These are phyloP conservation scores for Datnioides undecimradiatus DNA, from an alignment of 2,113 vertebrate genomes.

Conservation along the genomic window DNA sequence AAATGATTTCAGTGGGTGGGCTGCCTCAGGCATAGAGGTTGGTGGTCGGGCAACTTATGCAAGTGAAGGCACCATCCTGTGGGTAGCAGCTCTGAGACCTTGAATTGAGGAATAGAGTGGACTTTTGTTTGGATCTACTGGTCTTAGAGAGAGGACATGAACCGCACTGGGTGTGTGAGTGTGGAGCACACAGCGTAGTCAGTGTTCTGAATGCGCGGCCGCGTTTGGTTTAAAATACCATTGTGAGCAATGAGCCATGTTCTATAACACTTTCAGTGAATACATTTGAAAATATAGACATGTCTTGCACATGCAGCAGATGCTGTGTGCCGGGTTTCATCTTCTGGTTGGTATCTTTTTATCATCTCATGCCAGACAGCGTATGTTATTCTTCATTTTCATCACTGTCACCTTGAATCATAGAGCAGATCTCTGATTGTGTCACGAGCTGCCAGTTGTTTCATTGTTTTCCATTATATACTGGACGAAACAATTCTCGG, in stretches of 20 bases:
- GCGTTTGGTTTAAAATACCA: slow-evolving; percentile 33
- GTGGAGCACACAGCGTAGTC: not conserved
- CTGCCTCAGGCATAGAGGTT: slow-evolving; percentile 56
- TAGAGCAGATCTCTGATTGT: slow-evolving; percentile 56
- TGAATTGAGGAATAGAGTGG: slow-evolving; percentile 44
- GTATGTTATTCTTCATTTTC: slow-evolving; percentile 74
- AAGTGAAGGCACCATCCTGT: slow-evolving; percentile 37
- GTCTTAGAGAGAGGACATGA: slow-evolving; percentile 39
- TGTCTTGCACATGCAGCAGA: slow-evolving; percentile 23
- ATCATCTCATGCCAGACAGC: slow-evolving; percentile 72
- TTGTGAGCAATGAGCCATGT: slow-evolving; percentile 31
- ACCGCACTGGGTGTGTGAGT: slow-evolving; percentile 30
- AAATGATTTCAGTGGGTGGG: slow-evolving; percentile 68
- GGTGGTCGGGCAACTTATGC: slow-evolving; percentile 41
- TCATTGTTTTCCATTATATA: slow-evolving; percentile 62
- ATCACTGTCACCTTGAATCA: slow-evolving; percentile 73
- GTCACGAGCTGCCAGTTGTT: slow-evolving; percentile 55
- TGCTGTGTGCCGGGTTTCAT: slow-evolving; percentile 36
- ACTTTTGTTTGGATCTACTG: slow-evolving; percentile 51
- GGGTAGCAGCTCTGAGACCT: slow-evolving; percentile 50
- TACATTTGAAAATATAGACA: slow-evolving; percentile 31
- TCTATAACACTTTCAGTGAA: slow-evolving; percentile 36
- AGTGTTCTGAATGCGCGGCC: slow-evolving; percentile 1
- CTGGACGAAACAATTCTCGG: slow-evolving; percentile 42
- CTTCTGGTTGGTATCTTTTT: slow-evolving; percentile 69